Evolutionary conservation across 1,140 invertebrate genomes (phyloP).

Genomic region (Drosophila sechellia): DNA sequence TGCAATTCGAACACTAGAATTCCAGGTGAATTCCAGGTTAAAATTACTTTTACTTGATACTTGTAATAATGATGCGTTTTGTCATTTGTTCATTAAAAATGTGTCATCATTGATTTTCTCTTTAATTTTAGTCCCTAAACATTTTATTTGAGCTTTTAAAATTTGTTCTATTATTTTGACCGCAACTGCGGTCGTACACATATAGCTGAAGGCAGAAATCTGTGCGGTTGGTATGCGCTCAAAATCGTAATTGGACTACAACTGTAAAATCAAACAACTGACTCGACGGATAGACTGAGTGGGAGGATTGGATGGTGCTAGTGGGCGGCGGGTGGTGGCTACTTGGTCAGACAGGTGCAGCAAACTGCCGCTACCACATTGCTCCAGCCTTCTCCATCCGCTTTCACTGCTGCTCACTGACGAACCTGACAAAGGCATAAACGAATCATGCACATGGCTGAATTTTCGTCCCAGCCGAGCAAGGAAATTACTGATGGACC

Average conservation of each 20-base stretch:
- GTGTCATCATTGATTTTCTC: no score
- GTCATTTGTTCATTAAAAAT: no score
- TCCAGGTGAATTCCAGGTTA: no score
- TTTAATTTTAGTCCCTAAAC: no score
- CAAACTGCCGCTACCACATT: slow-evolving; percentile 3
- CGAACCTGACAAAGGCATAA: slow-evolving; percentile 83
- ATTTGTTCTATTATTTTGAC: neutral
- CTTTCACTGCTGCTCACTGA: slow-evolving; percentile 52
- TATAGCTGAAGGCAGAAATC: slow-evolving; percentile 70
- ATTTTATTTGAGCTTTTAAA: neutral
- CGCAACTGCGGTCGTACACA: neutral
- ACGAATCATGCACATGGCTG: slow-evolving; percentile 83
- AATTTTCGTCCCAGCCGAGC: slow-evolving; percentile 46
- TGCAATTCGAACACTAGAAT: no score
- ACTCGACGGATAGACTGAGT: slow-evolving; percentile 48
- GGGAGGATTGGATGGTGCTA: neutral
- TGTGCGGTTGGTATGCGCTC: slow-evolving; percentile 81
- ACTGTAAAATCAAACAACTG: slow-evolving; percentile 82
- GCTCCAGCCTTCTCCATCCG: slow-evolving; percentile 21
- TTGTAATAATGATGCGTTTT: no score
- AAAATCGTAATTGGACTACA: slow-evolving; percentile 82
- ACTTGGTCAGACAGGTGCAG: slow-evolving; percentile 39
- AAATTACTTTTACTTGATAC: no score
- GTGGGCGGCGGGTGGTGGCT: slow-evolving; percentile 12
- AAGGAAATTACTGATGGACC: slow-evolving; percentile 27